Evolutionary conservation across 2,797 vertebrate genomes (phyloP).

Genomic region (Myotis findleyi): DNA sequence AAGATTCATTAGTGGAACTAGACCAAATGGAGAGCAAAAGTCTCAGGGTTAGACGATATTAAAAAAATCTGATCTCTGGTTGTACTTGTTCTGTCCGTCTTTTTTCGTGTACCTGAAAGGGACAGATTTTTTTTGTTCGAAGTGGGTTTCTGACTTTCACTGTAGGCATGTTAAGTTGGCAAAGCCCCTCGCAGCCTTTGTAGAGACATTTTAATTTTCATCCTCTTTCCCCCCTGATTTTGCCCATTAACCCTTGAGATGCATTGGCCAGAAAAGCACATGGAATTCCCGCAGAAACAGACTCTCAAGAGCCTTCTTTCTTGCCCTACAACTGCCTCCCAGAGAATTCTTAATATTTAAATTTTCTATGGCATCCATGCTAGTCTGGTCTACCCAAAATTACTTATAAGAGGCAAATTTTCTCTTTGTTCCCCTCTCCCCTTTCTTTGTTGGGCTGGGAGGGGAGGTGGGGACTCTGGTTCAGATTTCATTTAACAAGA

Average conservation of each 20-base stretch:
- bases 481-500: conserved; percentile 75
- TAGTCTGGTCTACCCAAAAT: neutral
- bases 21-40: conserved; percentile 92
- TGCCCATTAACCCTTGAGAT: neutral
- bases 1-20: conserved; percentile 95
- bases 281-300: neutral
- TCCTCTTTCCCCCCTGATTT: neutral
- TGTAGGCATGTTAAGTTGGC: neutral
- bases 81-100: conserved; percentile 70
- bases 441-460: neutral
- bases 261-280: neutral
- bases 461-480: neutral
- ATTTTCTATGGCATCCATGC: neutral
- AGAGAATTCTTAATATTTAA: neutral
- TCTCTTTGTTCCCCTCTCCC: neutral
- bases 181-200: neutral
- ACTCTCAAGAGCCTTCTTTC: neutral
- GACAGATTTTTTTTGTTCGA: conserved; percentile 46
- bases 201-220: neutral
- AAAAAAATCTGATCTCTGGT: conserved; percentile 81
- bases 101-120: neutral
- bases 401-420: neutral
- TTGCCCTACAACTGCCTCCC: neutral
- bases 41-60: conserved; percentile 81
- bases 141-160: conserved; percentile 7